These are phyloP conservation scores for Chrysodeixis includens DNA, from an alignment of 2,888 invertebrate species.

Conservation along the genomic window DNA sequence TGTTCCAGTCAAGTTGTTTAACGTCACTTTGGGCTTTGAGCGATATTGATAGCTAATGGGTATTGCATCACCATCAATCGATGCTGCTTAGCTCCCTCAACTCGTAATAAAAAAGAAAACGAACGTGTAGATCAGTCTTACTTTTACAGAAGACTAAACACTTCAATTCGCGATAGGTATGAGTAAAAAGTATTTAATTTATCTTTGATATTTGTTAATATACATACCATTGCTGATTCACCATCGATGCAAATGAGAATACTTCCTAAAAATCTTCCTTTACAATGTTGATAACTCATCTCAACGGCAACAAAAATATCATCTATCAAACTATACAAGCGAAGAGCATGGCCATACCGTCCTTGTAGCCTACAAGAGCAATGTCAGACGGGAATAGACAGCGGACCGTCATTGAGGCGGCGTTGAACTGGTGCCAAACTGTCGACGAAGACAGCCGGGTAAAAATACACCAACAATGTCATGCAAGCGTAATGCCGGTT, in stretches of 20 bases:
- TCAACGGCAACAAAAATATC: conserved; percentile 17
- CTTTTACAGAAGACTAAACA: conserved; percentile 8
- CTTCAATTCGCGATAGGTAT: not conserved
- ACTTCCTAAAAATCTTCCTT: not conserved
- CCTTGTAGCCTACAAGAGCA: conserved; percentile 77
- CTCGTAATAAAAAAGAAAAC: conserved; percentile 2
- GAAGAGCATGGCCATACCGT: conserved; percentile 61
- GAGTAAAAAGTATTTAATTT: not conserved
- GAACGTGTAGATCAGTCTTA: not conserved
- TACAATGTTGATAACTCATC: not conserved
- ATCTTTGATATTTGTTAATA: not conserved
- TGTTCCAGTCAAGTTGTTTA: conserved; percentile 26
- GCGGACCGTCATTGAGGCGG: conserved; percentile 71
- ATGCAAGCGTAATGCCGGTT: conserved; percentile 52
- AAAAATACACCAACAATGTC: conserved; percentile 77
- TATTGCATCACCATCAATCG: conserved; percentile 24
- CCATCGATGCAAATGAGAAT: not conserved
- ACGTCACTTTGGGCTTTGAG: conserved; percentile 21
- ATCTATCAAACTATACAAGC: conserved; percentile 29
- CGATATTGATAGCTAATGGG: conserved; percentile 19
- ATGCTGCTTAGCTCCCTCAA: conserved; percentile 9
- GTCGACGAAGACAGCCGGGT: conserved; percentile 68
- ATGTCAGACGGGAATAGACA: conserved; percentile 84
- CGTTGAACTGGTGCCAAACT: conserved; percentile 79
- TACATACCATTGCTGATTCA: not conserved